phyloP scores from a whole-genome alignment of 2,888 invertebrate genomes.

The Drosophila cyrtoloma region DNA sequence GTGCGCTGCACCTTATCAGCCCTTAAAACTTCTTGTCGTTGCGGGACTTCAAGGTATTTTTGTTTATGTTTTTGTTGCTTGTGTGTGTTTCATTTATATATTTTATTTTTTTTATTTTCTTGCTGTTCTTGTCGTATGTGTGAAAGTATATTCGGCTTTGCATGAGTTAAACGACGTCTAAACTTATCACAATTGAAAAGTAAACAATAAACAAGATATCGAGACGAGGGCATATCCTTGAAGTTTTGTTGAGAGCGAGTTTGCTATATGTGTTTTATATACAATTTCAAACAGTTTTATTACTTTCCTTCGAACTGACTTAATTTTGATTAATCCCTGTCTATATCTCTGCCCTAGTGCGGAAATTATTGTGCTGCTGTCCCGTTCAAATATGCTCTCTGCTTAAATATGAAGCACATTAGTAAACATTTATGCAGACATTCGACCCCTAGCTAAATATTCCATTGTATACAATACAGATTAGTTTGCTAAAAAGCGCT shows the following conservation, averaged over 20 bases:
- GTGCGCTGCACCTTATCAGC: slow-evolving; percentile 68
- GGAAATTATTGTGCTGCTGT: neutral
- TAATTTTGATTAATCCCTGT: neutral
- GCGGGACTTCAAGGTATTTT: slow-evolving; percentile 12
- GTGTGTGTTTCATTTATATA: neutral
- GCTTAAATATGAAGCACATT: neutral
- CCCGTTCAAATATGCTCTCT: neutral
- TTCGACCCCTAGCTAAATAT: neutral
- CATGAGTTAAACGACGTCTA: slow-evolving; percentile 8
- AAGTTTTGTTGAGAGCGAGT: neutral
- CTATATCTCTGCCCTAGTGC: neutral
- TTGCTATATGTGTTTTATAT: neutral
- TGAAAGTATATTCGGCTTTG: slow-evolving; percentile 19
- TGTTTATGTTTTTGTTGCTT: slow-evolving; percentile 19
- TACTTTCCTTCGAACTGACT: neutral
- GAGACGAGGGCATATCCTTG: neutral
- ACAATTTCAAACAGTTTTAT: neutral
- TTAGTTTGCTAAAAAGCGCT: slow-evolving; percentile 17
- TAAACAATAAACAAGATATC: slow-evolving; percentile 22
- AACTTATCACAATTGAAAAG: slow-evolving; percentile 5
- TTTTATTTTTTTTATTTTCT: neutral
- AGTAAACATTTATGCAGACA: neutral
- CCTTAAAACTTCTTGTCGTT: slow-evolving; percentile 37
- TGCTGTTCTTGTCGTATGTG: slow-evolving; percentile 11
- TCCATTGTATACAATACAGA: slow-evolving; percentile 14